A percentile compares a stretch with the other conserved stretches of the same genome.
Conservation (phyloP, 2,113 vertebrate species). For the Vireo altiloquus region DNA sequence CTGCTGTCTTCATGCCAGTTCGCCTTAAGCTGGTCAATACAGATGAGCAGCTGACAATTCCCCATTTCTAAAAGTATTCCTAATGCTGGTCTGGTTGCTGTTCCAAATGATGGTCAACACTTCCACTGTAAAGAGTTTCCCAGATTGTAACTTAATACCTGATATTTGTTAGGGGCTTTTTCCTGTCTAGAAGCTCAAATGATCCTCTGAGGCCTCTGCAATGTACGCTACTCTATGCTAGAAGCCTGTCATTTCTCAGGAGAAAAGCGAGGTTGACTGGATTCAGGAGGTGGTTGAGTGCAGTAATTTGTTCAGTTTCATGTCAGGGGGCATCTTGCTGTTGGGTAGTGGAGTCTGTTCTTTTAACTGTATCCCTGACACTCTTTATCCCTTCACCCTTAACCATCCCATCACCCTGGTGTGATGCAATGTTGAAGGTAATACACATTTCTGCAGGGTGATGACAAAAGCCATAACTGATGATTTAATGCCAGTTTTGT, state of each 20-base stretch:
- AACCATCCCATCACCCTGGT: no score
- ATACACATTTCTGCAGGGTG: background rate
- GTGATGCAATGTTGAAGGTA: background rate
- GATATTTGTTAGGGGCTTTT: background rate
- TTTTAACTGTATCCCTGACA: background rate
- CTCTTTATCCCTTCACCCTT: background rate
- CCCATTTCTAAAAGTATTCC: background rate
- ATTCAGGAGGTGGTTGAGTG: background rate
- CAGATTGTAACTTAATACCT: background rate
- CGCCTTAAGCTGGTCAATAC: background rate
- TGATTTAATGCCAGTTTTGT: background rate
- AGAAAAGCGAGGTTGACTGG: background rate
- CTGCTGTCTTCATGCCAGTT: background rate
- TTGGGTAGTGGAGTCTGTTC: rapidly evolving
- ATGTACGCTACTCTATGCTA: background rate
- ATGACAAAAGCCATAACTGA: background rate
- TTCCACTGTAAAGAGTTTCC: background rate
- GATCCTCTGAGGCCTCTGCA: background rate
- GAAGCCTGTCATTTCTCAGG: background rate
- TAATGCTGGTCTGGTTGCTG: background rate
- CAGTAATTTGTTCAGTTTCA: background rate
- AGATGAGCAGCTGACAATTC: background rate
- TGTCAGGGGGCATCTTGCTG: rapidly evolving
- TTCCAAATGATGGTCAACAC: rapidly evolving
- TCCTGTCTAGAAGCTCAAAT: background rate